Evolutionary conservation across 1,140 invertebrate genomes (phyloP).

Genomic region (Mycetomoellerius zeteki): DNA sequence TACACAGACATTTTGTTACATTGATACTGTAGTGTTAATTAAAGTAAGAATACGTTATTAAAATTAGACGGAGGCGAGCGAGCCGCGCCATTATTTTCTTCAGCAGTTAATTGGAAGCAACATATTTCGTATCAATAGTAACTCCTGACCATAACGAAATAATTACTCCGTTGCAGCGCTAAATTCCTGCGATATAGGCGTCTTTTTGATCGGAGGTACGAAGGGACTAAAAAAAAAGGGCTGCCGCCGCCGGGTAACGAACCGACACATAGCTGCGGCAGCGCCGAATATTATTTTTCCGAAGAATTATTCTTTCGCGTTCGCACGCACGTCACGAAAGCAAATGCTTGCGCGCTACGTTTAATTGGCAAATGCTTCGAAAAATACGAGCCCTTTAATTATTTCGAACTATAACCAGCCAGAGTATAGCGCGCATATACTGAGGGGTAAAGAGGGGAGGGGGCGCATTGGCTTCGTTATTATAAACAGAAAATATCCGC

Average conservation of each 20-base stretch:
- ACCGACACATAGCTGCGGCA: slow-evolving; percentile 35
- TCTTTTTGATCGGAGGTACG: slow-evolving; percentile 46
- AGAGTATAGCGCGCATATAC: slow-evolving; percentile 5
- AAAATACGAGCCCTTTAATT: slow-evolving; percentile 66
- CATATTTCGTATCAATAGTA: slow-evolving; percentile 47
- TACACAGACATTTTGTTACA: not conserved
- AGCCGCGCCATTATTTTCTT: slow-evolving; percentile 41
- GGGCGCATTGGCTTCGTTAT: slow-evolving; percentile 62
- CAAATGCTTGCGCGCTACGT: slow-evolving; percentile 64
- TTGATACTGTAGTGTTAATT: slow-evolving; percentile 21
- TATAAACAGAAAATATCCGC: slow-evolving; percentile 65
- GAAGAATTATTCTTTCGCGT: slow-evolving; percentile 63
- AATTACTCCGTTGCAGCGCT: slow-evolving; percentile 50
- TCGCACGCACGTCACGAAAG: slow-evolving; percentile 63
- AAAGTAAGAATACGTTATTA: slow-evolving; percentile 44
- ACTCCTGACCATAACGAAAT: slow-evolving; percentile 25
- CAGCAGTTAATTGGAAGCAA: slow-evolving; percentile 45
- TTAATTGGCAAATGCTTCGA: slow-evolving; percentile 66
- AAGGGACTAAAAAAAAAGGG: slow-evolving; percentile 25
- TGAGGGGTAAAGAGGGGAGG: not conserved
- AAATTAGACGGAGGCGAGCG: slow-evolving; percentile 26
- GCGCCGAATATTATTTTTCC: slow-evolving; percentile 61
- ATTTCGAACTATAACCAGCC: slow-evolving; percentile 56
- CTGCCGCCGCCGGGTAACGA: slow-evolving; percentile 43
- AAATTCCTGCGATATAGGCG: slow-evolving; percentile 49